phyloP scores from a whole-genome alignment of 2,888 invertebrate genomes.

The Agrochola lychnidis region DNA sequence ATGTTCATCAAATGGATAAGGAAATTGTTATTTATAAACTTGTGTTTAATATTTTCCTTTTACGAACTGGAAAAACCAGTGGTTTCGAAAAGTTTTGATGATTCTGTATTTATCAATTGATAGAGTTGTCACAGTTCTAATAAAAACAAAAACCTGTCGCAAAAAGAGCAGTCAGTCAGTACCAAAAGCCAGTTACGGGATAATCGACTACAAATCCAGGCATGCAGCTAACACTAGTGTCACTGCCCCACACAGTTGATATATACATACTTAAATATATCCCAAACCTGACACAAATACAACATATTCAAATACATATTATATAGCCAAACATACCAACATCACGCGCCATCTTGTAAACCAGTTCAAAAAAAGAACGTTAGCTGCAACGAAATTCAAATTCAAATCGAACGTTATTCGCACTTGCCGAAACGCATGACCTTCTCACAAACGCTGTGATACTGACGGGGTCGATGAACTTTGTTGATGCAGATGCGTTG shows the following conservation, averaged over 20 bases:
- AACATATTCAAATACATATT: conserved; percentile 9
- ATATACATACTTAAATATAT: background rate
- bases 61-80: background rate
- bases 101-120: background rate
- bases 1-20: background rate
- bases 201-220: background rate
- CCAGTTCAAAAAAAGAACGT: conserved; percentile 60
- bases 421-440: conserved; percentile 86
- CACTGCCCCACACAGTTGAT: conserved; percentile 10
- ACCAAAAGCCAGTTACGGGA: background rate
- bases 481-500: conserved; percentile 88
- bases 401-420: conserved; percentile 72
- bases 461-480: conserved; percentile 81
- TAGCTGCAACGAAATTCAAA: conserved; percentile 69
- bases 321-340: conserved; percentile 24
- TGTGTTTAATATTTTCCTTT: background rate
- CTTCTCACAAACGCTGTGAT: conserved; percentile 85
- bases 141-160: background rate
- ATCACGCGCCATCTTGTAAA: conserved; percentile 61
- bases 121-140: background rate
- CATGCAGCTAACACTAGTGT: background rate
- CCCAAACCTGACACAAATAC: conserved; percentile 1
- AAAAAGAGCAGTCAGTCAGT: background rate
- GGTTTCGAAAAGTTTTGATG: background rate
- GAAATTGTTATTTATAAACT: background rate